Base-by-base conservation (phyloP, 2,113 vertebrate species). In the Columbina picui region DNA sequence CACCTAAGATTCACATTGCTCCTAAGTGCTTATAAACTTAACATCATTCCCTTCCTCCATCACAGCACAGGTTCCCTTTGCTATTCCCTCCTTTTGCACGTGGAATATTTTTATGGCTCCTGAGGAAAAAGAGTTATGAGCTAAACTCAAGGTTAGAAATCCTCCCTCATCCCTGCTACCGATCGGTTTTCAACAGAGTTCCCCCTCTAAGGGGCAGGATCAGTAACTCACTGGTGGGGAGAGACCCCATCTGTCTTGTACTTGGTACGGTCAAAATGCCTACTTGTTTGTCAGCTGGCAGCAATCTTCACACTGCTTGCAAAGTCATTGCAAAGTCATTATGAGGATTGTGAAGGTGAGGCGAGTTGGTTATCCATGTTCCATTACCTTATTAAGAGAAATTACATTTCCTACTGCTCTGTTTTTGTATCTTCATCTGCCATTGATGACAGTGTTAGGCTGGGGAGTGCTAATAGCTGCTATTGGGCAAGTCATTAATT, bases 401-500 rank as follows among this genome's bases (percentile, higher is more conserved):
- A 79, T 17, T 16, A 1, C 2, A 7, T 76, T 90, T 86, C 38
- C 8, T n/a, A 43, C 67, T 55, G 27, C 36, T 73, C 14, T 53
- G 0, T 25, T 83, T 65, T 30, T 20, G 23, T 73, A 10, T 80
- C 23, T 76, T 60, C 18, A 17, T 52, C 27, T 85, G 6, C n/a
- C 2, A 0, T 7, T 2, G 0, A 10, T 43, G 69, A 59, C 9
- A 23, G 5, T 30, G 12, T 34, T 34, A 59, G 63, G 30, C 45
- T 94, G 57, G 53, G 53, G 76, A 68, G n/a, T 32, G 63, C 82
- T 23, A 52, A 39, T 6, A 14, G 49, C 83, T 93, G 70, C 55
- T 83, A 12, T 49, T 71, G 53, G 70, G 79, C 86, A 29, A 77
- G 52, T 81, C 14, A 25, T 36, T 68, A 17, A 80, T 14, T n/a